Evolutionary conservation across 1,140 invertebrate genomes (phyloP).

Genomic region (Orchestia grillus): DNA sequence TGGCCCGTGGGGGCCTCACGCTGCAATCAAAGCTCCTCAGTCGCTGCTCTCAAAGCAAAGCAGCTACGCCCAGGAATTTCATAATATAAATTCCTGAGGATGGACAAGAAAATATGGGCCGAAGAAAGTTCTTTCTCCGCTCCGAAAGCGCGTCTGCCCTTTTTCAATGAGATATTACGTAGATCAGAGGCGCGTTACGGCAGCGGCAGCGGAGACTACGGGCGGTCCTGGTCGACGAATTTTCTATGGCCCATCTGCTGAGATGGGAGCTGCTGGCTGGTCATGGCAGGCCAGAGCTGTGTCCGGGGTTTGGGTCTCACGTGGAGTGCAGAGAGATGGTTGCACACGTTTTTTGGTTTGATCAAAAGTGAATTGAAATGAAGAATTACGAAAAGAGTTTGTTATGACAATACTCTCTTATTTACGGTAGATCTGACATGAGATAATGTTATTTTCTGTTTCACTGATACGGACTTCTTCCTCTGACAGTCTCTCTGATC

Average conservation of each 20-base stretch:
- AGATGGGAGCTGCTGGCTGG: background rate
- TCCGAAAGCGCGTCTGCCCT: background rate
- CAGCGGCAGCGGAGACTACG: background rate
- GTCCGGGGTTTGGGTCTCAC: no score
- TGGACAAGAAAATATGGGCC: conserved; percentile 51
- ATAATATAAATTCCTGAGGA: conserved; percentile 56
- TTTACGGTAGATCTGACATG: no score
- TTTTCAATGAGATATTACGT: conserved; percentile 45
- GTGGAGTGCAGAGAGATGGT: no score
- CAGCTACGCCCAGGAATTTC: conserved; percentile 39
- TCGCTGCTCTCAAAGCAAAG: conserved; percentile 48
- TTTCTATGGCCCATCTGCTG: background rate
- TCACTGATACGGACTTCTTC: no score
- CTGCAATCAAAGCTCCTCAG: conserved; percentile 52
- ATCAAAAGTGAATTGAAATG: no score
- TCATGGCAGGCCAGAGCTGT: no score
- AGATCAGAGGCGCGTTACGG: background rate
- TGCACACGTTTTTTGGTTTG: no score
- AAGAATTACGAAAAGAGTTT: no score
- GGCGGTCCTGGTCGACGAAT: background rate
- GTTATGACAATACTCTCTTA: no score
- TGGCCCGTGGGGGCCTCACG: background rate
- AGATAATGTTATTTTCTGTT: no score
- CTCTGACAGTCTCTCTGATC: no score
- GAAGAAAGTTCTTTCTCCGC: conserved; percentile 23